Percentiles rank a stretch among this genome's conserved stretches.
Evolutionary conservation across 2,797 vertebrate species (phyloP).

Genomic region (Chanos chanos): DNA sequence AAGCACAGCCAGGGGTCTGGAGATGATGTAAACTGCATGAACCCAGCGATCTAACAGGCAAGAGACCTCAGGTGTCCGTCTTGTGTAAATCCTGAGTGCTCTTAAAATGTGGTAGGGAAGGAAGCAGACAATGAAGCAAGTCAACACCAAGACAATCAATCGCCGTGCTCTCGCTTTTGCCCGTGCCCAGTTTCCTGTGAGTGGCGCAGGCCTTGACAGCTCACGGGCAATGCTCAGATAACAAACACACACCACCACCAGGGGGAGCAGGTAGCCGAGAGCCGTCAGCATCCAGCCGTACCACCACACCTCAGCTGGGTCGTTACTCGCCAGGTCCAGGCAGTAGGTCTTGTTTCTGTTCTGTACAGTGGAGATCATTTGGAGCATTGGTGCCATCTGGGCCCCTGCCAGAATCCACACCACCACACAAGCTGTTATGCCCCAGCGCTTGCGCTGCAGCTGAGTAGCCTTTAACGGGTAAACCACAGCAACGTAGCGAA

Average conservation of each 20-base stretch:
- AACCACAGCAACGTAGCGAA: slow-evolving; percentile 74
- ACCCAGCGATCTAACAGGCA: slow-evolving; percentile 16
- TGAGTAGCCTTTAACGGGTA: slow-evolving; percentile 62
- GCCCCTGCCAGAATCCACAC: slow-evolving; percentile 65
- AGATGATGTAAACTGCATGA: slow-evolving; percentile 56
- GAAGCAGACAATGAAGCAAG: slow-evolving; percentile 60
- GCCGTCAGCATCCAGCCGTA: slow-evolving; percentile 53
- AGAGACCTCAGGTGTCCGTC: accelerated
- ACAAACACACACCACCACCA: slow-evolving; percentile 55
- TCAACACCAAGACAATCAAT: slow-evolving; percentile 52
- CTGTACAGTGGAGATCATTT: slow-evolving; percentile 14
- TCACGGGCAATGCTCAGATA: slow-evolving; percentile 48
- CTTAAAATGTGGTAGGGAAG: slow-evolving; percentile 61
- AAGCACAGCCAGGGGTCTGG: slow-evolving; percentile 60
- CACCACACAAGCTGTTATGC: slow-evolving; percentile 50
- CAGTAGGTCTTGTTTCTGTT: slow-evolving; percentile 44
- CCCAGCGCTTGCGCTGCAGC: slow-evolving; percentile 72
- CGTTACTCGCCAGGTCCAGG: slow-evolving; percentile 59
- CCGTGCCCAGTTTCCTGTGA: slow-evolving; percentile 3
- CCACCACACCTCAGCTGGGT: accelerated
- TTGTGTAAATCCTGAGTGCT: slow-evolving; percentile 43
- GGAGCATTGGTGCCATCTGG: slow-evolving; percentile 48
- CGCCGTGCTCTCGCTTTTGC: slow-evolving; percentile 43
- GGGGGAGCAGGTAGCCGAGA: slow-evolving; percentile 56
- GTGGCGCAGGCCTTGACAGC: slow-evolving; percentile 47